Conservation (phyloP, 2,888 invertebrate genomes). For the Stenichneumon culpator region DNA sequence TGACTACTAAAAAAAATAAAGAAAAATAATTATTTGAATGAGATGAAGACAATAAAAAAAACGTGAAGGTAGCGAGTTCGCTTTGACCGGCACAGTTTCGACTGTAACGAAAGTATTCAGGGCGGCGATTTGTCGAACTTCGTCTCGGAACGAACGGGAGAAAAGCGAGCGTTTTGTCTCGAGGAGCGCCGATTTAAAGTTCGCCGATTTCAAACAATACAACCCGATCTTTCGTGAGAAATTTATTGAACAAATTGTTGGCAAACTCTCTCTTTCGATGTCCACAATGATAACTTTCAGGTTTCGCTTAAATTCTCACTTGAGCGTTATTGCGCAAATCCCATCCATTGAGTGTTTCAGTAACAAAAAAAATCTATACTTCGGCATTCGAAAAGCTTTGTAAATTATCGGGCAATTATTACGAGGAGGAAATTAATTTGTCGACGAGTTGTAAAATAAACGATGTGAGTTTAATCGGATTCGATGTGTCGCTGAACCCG, state of each 20-base stretch:
- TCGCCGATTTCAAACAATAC: conserved; percentile 25
- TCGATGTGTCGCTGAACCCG: neutral
- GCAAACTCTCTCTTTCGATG: neutral
- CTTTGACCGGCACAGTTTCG: conserved; percentile 17
- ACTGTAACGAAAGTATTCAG: conserved; percentile 9
- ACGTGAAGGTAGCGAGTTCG: neutral
- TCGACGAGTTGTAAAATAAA: neutral
- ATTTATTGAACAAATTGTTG: neutral
- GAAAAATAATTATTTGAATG: neutral
- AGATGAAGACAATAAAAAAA: neutral
- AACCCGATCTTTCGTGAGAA: neutral
- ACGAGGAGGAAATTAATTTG: neutral
- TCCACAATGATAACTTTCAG: neutral
- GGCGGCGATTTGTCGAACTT: neutral
- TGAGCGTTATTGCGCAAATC: neutral
- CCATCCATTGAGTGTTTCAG: neutral
- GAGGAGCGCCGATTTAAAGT: conserved; percentile 18
- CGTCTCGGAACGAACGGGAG: conserved; percentile 4
- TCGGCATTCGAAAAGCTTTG: neutral
- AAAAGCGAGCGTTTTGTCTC: neutral
- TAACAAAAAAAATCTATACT: too few species aligned
- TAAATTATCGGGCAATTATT: neutral
- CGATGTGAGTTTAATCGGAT: neutral
- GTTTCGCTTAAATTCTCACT: neutral
- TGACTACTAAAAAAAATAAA: neutral